Conservation (phyloP, 2,113 vertebrate genomes). For the Ictidomys tridecemlineatus region DNA sequence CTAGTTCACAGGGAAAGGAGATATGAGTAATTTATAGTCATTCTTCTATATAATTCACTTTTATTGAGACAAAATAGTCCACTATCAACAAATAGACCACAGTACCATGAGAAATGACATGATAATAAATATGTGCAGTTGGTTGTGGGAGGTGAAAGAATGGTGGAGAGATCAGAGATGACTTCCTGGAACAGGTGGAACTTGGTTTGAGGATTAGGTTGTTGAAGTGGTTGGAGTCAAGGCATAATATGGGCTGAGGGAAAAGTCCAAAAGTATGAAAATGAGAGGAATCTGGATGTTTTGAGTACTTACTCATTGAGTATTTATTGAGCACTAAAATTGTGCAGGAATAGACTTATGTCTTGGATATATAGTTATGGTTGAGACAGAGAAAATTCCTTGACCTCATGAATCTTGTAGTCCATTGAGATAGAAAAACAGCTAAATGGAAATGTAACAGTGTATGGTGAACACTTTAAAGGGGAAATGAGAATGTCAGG, state of each 20-base stretch:
- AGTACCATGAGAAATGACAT: background rate
- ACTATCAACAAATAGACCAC: background rate
- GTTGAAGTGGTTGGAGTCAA: background rate
- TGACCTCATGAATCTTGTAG: background rate
- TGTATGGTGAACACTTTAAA: background rate
- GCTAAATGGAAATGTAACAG: slow-evolving; percentile 29
- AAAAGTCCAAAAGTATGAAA: background rate
- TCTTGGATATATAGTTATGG: background rate
- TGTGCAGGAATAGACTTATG: background rate
- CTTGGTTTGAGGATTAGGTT: background rate
- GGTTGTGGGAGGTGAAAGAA: background rate
- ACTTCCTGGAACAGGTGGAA: background rate
- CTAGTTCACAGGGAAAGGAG: background rate
- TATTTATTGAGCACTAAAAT: background rate
- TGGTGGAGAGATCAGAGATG: background rate
- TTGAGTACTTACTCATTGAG: background rate
- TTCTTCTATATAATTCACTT: slow-evolving; percentile 8
- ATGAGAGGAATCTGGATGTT: background rate
- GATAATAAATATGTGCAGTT: background rate
- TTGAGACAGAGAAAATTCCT: background rate
- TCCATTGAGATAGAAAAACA: background rate
- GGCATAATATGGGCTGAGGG: background rate
- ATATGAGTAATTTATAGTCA: background rate
- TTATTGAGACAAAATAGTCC: background rate
- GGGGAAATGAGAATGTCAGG: background rate